These are phyloP conservation scores for Narcine bancroftii DNA, from an alignment of 2,113 vertebrate genomes.

Conservation along the genomic window DNA sequence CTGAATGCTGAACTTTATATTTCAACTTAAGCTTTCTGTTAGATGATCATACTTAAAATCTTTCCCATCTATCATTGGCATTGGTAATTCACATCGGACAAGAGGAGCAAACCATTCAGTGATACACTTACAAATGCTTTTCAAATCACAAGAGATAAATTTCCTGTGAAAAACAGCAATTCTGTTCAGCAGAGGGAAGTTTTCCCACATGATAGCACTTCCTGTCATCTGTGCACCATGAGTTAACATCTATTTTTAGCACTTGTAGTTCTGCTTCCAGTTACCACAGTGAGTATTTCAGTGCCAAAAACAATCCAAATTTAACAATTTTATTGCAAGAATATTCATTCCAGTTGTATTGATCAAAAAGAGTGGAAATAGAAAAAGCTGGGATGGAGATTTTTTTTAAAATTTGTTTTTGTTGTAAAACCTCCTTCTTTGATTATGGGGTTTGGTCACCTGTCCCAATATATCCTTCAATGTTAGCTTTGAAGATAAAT, in stretches of 20 bases:
- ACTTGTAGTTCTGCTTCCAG: constrained; percentile 18
- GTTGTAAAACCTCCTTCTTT: neutral
- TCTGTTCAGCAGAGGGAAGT: constrained; percentile 57
- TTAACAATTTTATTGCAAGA: constrained; percentile 25
- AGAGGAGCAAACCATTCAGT: constrained; percentile 60
- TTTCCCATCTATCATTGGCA: constrained; percentile 72
- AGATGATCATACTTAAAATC: constrained; percentile 69
- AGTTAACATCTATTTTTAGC: constrained; percentile 51
- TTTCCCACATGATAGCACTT: constrained; percentile 76
- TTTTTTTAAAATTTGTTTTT: neutral
- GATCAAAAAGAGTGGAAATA: neutral
- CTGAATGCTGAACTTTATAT: constrained; percentile 66
- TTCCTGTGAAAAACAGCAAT: constrained; percentile 62
- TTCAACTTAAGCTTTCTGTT: constrained; percentile 66
- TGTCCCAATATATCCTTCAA: neutral
- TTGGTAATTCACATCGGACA: constrained; percentile 54
- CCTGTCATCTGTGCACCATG: constrained; percentile 92
- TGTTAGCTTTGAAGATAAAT: neutral
- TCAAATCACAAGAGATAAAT: constrained; percentile 76
- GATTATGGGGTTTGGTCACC: neutral
- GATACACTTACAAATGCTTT: constrained; percentile 65
- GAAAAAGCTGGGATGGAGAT: too few relatives aligned
- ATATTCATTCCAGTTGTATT: neutral
- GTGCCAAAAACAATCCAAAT: constrained; percentile 23
- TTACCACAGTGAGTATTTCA: constrained; percentile 12